Conservation (phyloP, 2,888 invertebrate genomes). For the Tetramorium bicarinatum region DNA sequence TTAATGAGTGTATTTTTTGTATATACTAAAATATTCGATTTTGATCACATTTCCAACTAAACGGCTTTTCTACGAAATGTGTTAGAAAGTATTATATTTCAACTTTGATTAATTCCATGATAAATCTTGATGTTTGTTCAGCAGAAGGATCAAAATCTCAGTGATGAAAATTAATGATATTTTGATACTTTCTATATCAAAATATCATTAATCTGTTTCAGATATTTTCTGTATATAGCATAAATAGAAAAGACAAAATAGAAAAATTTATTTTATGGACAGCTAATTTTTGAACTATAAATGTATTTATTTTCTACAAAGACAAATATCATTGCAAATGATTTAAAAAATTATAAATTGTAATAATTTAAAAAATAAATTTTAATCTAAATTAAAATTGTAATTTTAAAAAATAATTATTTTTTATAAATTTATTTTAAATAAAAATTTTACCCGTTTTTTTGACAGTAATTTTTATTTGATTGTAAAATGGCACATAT, state of each 20-base stretch:
- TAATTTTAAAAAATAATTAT: constrained; percentile 5
- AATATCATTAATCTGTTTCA: too few species aligned
- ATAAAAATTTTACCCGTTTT: background rate
- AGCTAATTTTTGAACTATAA: background rate
- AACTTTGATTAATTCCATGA: background rate
- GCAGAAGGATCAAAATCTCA: background rate
- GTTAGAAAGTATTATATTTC: background rate
- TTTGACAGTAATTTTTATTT: background rate
- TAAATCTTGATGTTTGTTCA: background rate
- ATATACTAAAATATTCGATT: background rate
- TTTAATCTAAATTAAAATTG: background rate
- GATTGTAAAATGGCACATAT: constrained; percentile 7
- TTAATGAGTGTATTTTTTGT: background rate
- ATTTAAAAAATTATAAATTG: background rate
- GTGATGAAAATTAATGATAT: constrained; percentile 19
- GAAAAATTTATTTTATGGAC: background rate
- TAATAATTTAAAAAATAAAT: background rate
- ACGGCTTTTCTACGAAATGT: background rate
- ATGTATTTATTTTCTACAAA: background rate
- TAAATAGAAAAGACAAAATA: background rate
- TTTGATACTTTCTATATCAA: background rate
- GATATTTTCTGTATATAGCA: background rate
- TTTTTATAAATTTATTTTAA: background rate
- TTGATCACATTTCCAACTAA: background rate
- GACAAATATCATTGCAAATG: background rate